Evolutionary conservation across 2,797 vertebrate species (phyloP).

Genomic region (Typhlichthys subterraneus): DNA sequence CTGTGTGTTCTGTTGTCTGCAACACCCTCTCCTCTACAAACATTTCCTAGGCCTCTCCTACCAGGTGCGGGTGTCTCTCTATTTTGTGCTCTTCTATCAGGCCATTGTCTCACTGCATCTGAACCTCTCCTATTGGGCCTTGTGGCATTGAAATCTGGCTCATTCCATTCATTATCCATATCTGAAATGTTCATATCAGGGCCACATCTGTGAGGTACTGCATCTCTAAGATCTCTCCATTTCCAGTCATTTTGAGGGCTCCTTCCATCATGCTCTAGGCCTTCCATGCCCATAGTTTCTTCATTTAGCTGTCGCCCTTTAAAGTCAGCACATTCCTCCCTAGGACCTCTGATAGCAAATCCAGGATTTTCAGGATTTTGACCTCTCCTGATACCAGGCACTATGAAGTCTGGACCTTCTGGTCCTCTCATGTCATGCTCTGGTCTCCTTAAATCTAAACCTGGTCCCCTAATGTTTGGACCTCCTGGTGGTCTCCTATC

Average conservation of each 20-base stretch:
- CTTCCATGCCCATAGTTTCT: conserved; percentile 14
- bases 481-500: conserved; percentile 4
- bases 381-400: conserved; percentile 19
- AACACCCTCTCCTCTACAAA: conserved; percentile 6
- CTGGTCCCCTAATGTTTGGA: neutral
- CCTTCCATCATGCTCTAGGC: conserved; percentile 18
- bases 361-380: conserved; percentile 8
- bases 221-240: conserved; percentile 5
- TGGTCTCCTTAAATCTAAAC: neutral
- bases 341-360: conserved; percentile 8
- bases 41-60: conserved; percentile 11
- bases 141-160: conserved; percentile 16
- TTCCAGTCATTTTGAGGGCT: neutral
- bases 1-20: conserved; percentile 20
- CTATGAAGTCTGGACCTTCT: conserved; percentile 16
- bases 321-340: conserved; percentile 11
- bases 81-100: conserved; percentile 28
- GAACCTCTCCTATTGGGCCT: conserved; percentile 21
- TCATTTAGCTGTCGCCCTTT: conserved; percentile 16
- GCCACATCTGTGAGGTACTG: conserved; percentile 14
- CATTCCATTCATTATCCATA: conserved; percentile 19
- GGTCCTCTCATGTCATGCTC: neutral
- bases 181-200: conserved; percentile 13
- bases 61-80: conserved; percentile 30
- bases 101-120: conserved; percentile 39